Evolutionary conservation across 2,888 invertebrate genomes (phyloP), one percentile per base, ranked within the genome.

Genomic region (Drosophila putrida): DNA sequence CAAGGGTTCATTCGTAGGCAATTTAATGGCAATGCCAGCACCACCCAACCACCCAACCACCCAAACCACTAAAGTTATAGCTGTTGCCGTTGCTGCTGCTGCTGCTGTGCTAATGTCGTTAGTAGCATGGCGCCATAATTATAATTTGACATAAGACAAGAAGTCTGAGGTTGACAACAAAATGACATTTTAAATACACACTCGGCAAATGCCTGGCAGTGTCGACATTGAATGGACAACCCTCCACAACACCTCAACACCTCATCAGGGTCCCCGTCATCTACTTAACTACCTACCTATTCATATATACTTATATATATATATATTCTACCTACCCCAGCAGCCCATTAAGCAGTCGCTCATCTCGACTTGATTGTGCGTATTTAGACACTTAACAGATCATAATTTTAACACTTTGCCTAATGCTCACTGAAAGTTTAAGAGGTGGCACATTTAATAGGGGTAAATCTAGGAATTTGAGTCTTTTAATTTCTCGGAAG

Each of bases 131-230:
- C 79, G 80, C 80, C 83, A 80, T 87, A 85, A 82, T 87, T 82
- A 90, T 89, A 90, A 89, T 89, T 90, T 90, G 90, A 90, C 89
- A 82, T 80, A 84, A 90, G 83, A 90, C 90, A 90, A 88, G 89
- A 90, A 90, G 89, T 90, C 89, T 90, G 89, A 90, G 90, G 88
- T 88, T 90, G 89, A 90, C 89, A 90, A 88, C 88, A 90, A 86
- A 90, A 90, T 90, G 90, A 88, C 89, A 89, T 83, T 89, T 83
- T 87, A 87, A 90, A 90, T 76, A 86, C 80, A 79, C 80, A 71
- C 70, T 67, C 55, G 60, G 50, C 71, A 67, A 53, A 6, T 36
- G 55, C 50, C 35, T 31, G 36, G 28, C 60, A 39, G 25, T 60
- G 35, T 61, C 35, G 54, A 33, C 70, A 74, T n/a, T 49, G 59